These are phyloP conservation scores for Cyphomyrus discorhynchus DNA, from an alignment of 2,113 vertebrate genomes.

Conservation along the genomic window DNA sequence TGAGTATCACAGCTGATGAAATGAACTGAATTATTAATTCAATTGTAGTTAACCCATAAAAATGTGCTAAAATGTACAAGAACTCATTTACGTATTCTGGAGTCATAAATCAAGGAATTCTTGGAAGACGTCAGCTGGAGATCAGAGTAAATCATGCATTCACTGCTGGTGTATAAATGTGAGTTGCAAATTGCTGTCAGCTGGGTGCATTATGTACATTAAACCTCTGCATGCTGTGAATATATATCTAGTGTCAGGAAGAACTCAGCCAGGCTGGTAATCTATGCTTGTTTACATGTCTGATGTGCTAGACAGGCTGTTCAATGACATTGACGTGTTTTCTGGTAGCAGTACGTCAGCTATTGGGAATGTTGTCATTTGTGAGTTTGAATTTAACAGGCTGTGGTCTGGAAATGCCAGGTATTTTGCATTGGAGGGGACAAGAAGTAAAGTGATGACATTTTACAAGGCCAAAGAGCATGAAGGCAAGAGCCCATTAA, in stretches of 20 bases:
- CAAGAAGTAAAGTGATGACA: not conserved
- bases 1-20: constrained; percentile 4
- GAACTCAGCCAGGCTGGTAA: constrained; percentile 4
- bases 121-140: constrained; percentile 1
- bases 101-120: not conserved
- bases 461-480: not conserved
- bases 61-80: not conserved
- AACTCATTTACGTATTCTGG: not conserved
- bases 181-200: not conserved
- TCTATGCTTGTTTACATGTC: not conserved
- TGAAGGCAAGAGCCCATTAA: not conserved
- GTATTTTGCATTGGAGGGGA: not conserved
- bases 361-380: not conserved
- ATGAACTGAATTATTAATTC: constrained; percentile 1
- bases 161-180: constrained; percentile 1
- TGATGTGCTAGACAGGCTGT: not conserved
- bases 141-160: not conserved
- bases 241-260: not conserved
- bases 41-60: constrained; percentile 7
- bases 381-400: not conserved
- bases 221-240: not conserved
- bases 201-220: not conserved
- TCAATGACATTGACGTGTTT: not conserved
- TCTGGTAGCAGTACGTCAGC: not conserved
- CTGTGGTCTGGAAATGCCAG: not conserved